Evolutionary conservation across 2,888 invertebrate genomes (phyloP), one percentile per base, ranked within the genome.

Genomic region (Monochamus alternatus): DNA sequence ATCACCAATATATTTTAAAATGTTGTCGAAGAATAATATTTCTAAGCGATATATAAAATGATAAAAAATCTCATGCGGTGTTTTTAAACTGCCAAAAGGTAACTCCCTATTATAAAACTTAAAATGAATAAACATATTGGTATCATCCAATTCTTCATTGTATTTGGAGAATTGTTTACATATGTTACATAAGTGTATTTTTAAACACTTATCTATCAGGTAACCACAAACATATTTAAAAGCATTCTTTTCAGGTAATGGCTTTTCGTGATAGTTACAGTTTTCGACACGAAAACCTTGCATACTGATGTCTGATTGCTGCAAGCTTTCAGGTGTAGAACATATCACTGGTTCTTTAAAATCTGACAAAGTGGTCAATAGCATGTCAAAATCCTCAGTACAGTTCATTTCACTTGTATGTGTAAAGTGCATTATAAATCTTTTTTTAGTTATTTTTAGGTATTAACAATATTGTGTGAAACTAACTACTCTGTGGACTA

Each of bases 171-270:
- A 76, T 44, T n/a, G 32, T 4, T 64, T 52, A 52, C 76, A 76
- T 38, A 12, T 67, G 0, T 58, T 68, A 30, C 75, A 73, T 5
- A n/a, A 32, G 60, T 77, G 75, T 31, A 62, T 55, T 62, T 67
- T 72, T 32, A 75, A 32, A 67, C 72, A 75, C 9, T 58, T 60
- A 10, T 71, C 43, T 30, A 71, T 60, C 31, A 71, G 58, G 38
- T 77, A 71, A 7, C 75, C 75, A 64, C 52, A 55, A 58, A 77
- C 31, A 58, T 75, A 75, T 63, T 71, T 72, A 30, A 76, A 76
- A 9, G 76, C 76, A 69, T 76, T 76, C 59, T 69, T 73, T 47
- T 75, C 70, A 4, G 76, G 71, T 22, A 77, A 64, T n/a, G 52
- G n/a, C 58, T 64, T 67, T 44, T 66, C 30, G 7, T 66, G 66